phyloP scores from a whole-genome alignment of 2,113 vertebrate genomes.

The Gavia stellata region DNA sequence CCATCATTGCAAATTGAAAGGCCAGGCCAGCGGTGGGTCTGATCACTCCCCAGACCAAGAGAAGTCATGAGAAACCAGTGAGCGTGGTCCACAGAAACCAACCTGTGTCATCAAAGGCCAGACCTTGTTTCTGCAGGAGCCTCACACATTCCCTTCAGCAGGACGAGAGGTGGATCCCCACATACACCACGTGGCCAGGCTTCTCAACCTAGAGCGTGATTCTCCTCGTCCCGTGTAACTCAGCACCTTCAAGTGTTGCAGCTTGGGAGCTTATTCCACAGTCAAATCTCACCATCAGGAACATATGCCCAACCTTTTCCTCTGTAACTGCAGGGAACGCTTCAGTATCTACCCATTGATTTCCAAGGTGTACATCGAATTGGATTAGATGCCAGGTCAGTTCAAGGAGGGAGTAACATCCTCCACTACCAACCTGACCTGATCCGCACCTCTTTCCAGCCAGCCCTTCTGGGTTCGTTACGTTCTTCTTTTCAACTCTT shows the following conservation, averaged over 20 bases:
- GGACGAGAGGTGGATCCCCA: background rate
- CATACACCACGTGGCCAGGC: background rate
- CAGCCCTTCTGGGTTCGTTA: background rate
- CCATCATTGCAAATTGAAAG: background rate
- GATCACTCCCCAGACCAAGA: background rate
- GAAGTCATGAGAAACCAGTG: background rate
- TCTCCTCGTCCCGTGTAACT: background rate
- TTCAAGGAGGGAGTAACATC: background rate
- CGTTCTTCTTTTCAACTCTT: background rate
- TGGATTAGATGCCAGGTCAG: background rate
- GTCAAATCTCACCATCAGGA: background rate
- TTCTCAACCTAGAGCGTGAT: background rate
- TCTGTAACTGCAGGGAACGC: background rate
- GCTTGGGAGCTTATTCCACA: background rate
- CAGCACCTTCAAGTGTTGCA: background rate
- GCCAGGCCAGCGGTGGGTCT: background rate
- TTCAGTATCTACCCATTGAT: background rate
- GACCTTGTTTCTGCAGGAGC: background rate
- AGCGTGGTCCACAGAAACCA: background rate
- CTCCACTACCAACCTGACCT: background rate
- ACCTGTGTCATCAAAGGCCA: background rate
- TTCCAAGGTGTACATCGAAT: background rate
- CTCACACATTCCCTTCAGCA: background rate
- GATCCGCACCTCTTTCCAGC: background rate
- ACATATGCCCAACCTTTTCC: background rate